Conservation (phyloP, 2,888 invertebrate species). For the Pantelozetes paolii region DNA sequence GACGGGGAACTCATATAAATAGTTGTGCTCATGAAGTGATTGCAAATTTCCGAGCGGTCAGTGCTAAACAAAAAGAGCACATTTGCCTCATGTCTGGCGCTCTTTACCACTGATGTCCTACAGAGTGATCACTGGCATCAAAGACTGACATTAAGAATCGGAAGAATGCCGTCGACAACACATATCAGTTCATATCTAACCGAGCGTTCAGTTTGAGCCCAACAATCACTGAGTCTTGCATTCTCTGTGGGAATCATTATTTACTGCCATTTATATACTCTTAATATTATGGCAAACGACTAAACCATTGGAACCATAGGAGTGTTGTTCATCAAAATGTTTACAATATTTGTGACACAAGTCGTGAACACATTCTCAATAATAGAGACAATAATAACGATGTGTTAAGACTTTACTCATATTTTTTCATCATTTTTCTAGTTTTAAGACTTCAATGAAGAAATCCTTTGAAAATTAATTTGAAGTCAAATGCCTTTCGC, state of each 20-base stretch:
- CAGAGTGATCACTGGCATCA: slow-evolving; percentile 1
- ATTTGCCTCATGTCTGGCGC: slow-evolving; percentile 10
- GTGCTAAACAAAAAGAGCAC: background rate
- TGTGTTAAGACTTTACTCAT: background rate
- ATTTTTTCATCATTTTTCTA: background rate
- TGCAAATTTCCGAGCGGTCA: slow-evolving; percentile 22
- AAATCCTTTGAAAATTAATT: no score
- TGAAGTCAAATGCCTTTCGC: background rate
- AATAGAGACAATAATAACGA: background rate
- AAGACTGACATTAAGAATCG: slow-evolving; percentile 29
- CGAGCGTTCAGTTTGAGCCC: background rate
- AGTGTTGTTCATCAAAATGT: slow-evolving; percentile 37
- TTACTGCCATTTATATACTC: slow-evolving; percentile 31
- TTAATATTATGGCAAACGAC: slow-evolving; percentile 26
- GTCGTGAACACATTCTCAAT: background rate
- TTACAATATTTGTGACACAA: slow-evolving; percentile 34
- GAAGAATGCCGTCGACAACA: slow-evolving; percentile 1
- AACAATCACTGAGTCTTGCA: slow-evolving; percentile 1
- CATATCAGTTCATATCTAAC: slow-evolving; percentile 11
- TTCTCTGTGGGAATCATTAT: slow-evolving; percentile 26
- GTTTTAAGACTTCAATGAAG: no score
- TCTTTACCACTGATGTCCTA: slow-evolving; percentile 6
- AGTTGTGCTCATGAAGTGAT: slow-evolving; percentile 4
- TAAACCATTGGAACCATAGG: slow-evolving; percentile 32
- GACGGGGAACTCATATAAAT: slow-evolving; percentile 13